These are phyloP conservation scores for Conus ventricosus DNA, from an alignment of 1,140 invertebrate species.

Conservation along the genomic window DNA sequence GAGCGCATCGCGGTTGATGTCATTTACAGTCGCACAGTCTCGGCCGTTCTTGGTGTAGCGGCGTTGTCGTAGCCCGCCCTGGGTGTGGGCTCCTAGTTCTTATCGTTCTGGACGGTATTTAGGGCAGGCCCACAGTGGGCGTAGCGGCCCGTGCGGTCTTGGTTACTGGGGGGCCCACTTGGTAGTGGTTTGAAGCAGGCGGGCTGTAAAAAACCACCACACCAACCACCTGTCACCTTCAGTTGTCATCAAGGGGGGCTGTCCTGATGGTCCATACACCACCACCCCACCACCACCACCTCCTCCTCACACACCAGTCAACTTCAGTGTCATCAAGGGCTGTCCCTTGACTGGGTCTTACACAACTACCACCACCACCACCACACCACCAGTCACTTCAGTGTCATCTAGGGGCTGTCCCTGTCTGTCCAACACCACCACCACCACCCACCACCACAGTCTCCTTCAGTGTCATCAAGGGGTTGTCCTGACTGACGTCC, in stretches of 20 bases:
- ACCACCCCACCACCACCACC: too few relatives aligned
- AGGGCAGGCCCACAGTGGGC: not conserved
- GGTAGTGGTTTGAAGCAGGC: constrained; percentile 41
- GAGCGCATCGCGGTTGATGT: not conserved
- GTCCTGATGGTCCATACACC: not conserved
- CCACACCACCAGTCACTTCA: too few relatives aligned
- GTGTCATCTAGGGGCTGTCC: too few relatives aligned
- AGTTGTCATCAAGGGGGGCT: not conserved
- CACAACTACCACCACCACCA: too few relatives aligned
- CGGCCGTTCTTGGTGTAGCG: constrained; percentile 10
- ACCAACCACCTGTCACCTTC: not conserved
- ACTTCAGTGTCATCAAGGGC: too few relatives aligned
- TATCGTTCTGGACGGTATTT: not conserved
- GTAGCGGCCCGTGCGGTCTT: constrained; percentile 51
- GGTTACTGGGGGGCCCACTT: constrained; percentile 56
- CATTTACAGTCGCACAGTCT: not conserved
- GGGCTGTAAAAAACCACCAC: constrained; percentile 6
- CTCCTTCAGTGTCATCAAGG: too few relatives aligned
- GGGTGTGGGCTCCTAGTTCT: not conserved
- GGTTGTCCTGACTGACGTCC: too few relatives aligned
- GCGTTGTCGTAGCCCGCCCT: not conserved
- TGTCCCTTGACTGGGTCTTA: too few relatives aligned
- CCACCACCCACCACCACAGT: too few relatives aligned
- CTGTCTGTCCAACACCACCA: too few relatives aligned
- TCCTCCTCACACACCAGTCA: too few relatives aligned